phyloP scores from a whole-genome alignment of 2,113 vertebrate species.

The Passer montanus region DNA sequence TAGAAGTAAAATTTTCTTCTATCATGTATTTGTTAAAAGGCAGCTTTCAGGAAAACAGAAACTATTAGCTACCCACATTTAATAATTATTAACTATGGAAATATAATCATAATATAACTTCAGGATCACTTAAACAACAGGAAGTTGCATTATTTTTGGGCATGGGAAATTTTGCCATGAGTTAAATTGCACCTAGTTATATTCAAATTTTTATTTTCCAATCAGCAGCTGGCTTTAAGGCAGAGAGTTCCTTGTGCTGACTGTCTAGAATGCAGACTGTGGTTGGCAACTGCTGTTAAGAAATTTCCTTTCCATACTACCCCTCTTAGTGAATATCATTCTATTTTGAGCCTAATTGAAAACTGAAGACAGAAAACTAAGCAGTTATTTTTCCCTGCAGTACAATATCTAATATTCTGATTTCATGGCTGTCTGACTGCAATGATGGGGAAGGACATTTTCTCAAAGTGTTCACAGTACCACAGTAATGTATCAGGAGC shows the following conservation, averaged over 20 bases:
- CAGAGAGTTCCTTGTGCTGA: background rate
- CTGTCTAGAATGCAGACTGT: background rate
- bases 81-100: background rate
- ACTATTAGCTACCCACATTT: background rate
- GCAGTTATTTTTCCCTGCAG: slow-evolving; percentile 41
- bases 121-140: background rate
- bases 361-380: slow-evolving; percentile 25
- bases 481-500: background rate
- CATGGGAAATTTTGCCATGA: background rate
- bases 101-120: background rate
- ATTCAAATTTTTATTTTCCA: background rate
- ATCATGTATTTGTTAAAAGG: background rate
- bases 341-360: slow-evolving; percentile 46
- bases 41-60: background rate
- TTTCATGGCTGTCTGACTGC: slow-evolving; percentile 55
- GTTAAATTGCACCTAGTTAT: background rate
- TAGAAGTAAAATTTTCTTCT: background rate
- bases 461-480: background rate
- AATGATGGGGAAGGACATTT: slow-evolving; percentile 30
- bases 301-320: background rate
- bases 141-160: background rate
- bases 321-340: background rate
- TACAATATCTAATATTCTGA: slow-evolving; percentile 51
- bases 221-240: background rate
- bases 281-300: background rate